These are phyloP conservation scores for Julus scandinavius DNA, from an alignment of 2,888 invertebrate species.

Conservation along the genomic window DNA sequence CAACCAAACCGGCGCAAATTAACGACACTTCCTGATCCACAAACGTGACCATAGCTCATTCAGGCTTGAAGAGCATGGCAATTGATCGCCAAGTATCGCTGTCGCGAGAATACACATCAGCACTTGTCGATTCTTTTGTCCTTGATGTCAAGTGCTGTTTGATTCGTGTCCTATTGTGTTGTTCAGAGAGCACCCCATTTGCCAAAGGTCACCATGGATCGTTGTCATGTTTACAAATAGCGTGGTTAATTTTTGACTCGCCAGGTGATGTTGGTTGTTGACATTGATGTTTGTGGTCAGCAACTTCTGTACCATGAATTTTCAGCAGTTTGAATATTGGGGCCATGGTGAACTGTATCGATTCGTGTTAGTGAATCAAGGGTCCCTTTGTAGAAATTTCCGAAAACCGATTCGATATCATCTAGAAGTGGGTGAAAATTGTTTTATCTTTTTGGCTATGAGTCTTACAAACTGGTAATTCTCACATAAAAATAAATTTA, in stretches of 20 bases:
- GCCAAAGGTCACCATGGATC: neutral
- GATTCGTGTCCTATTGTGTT: constrained; percentile 14
- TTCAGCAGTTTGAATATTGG: no score
- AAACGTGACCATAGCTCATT: constrained; percentile 19
- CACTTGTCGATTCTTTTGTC: neutral
- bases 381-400: no score
- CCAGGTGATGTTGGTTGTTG: neutral
- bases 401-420: no score
- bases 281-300: no score
- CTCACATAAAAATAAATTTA: no score
- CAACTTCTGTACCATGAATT: no score
- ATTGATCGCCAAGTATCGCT: neutral
- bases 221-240: neutral
- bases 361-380: no score
- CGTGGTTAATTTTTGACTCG: neutral
- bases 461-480: no score
- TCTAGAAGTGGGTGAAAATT: no score
- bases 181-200: neutral
- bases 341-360: no score
- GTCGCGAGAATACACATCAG: neutral
- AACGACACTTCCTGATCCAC: constrained; percentile 17
- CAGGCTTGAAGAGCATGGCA: neutral
- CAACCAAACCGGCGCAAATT: neutral
- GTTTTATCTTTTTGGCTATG: no score
- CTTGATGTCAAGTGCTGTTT: neutral